Conservation (phyloP, 2,113 vertebrate species). For the Tricholaema leucomelas region DNA sequence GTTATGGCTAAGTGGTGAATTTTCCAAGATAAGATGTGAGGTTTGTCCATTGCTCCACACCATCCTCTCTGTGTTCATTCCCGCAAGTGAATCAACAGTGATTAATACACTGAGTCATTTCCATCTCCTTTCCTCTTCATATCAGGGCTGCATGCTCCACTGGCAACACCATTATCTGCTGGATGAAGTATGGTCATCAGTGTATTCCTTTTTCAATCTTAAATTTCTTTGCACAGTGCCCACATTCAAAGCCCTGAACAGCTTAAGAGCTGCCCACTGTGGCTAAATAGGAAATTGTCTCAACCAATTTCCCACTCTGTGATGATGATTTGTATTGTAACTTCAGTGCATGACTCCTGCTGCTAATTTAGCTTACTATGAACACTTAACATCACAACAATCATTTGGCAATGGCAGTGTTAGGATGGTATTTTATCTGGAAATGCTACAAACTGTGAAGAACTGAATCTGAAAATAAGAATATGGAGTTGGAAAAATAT, state of each 20-base stretch:
- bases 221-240: background rate
- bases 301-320: background rate
- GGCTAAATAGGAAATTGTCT: background rate
- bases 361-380: background rate
- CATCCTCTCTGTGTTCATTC: background rate
- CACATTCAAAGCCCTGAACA: background rate
- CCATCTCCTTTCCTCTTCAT: background rate
- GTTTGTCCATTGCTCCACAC: background rate
- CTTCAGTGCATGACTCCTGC: background rate
- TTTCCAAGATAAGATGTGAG: background rate
- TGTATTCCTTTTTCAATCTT: background rate
- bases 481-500: background rate
- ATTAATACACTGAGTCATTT: background rate
- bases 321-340: background rate
- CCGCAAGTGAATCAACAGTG: background rate
- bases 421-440: background rate
- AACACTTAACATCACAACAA: background rate
- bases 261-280: background rate
- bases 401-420: background rate
- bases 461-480: background rate
- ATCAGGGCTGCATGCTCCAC: background rate
- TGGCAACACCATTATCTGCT: background rate
- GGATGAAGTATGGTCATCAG: background rate
- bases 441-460: background rate
- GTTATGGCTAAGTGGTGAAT: background rate